These are phyloP conservation scores for Etheostoma cragini DNA, from an alignment of 2,113 vertebrate genomes.

Conservation along the genomic window DNA sequence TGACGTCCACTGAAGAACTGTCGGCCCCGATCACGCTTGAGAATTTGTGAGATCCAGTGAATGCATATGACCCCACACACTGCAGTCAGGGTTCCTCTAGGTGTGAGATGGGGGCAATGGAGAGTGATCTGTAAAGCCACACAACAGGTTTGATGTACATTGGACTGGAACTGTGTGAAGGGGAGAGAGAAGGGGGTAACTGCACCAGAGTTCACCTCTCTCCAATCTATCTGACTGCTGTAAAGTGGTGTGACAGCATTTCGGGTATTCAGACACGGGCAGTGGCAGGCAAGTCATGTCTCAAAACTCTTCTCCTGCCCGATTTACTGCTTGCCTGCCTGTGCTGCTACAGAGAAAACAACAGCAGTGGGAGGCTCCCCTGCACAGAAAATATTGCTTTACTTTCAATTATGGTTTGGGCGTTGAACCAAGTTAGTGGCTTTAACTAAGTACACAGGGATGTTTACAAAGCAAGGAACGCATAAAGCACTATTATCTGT, in stretches of 20 bases:
- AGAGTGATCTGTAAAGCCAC: conserved; percentile 15
- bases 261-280: conserved; percentile 41
- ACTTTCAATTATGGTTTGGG: neutral
- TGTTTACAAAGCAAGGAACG: neutral
- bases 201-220: conserved; percentile 29
- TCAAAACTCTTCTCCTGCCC: conserved; percentile 17
- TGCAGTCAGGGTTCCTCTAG: neutral
- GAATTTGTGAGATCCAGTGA: conserved; percentile 29
- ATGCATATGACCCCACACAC: conserved; percentile 19
- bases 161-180: conserved; percentile 37
- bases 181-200: conserved; percentile 12
- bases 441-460: neutral
- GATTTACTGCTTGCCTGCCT: neutral
- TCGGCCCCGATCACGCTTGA: conserved; percentile 32
- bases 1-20: conserved; percentile 35
- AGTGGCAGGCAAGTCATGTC: conserved; percentile 27
- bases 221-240: neutral
- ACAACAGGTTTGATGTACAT: conserved; percentile 57
- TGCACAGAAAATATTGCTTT: conserved; percentile 8
- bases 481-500: neutral
- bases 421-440: neutral
- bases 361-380: neutral
- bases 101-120: neutral
- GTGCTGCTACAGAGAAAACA: neutral
- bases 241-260: conserved; percentile 43